Evolutionary conservation across 2,113 vertebrate species (phyloP), one percentile per base, ranked within the genome.

Genomic region (Patagioenas fasciata): DNA sequence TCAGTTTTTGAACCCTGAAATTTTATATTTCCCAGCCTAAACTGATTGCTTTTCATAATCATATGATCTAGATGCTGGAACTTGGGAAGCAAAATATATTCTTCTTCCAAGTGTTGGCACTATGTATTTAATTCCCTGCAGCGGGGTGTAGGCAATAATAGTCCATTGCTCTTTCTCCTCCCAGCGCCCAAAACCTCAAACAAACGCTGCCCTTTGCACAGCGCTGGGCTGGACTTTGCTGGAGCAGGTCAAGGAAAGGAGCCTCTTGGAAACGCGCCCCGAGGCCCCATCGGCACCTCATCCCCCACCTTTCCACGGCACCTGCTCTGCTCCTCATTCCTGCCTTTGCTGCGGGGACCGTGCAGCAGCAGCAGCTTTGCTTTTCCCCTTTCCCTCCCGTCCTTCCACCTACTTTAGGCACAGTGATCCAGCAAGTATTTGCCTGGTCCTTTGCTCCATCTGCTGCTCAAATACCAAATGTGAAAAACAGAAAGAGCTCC

Each of bases 381-480:
- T 60, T 80, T 80, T 25, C 21, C 56, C 50, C 56, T 71, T 72
- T 65, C 48, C 13, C 32, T 72, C 48, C 62, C 71, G 17, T 47
- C 75, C 62, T 80, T 62, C 15, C 18, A 15, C 25, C 21, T 65
- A 32, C 72, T 44, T 69, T 28, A 16, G 50, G 75, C 44, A 93
- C 71, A 2, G 3, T 7, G 34, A 83, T 50, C 47, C 80, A 86
- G 47, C 42, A 32, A 48, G 54, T 6, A 31, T 94, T 91, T 93
- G 14, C 40, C 90, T 74, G 83, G 83, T 92, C 54, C 93, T 96
- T 70, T 95, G 85, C 92, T 94, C 94, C 96, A 97, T 89, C 97
- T 96, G 90, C 93, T 96, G 88, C 91, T 73, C 87, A 94, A 91
- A 92, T 72, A 62, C 25, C 77, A 85, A 56, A 94, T 26, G 38